Evolutionary conservation across 1,140 invertebrate species (phyloP).

Genomic region (Zaprionus camerounensis): DNA sequence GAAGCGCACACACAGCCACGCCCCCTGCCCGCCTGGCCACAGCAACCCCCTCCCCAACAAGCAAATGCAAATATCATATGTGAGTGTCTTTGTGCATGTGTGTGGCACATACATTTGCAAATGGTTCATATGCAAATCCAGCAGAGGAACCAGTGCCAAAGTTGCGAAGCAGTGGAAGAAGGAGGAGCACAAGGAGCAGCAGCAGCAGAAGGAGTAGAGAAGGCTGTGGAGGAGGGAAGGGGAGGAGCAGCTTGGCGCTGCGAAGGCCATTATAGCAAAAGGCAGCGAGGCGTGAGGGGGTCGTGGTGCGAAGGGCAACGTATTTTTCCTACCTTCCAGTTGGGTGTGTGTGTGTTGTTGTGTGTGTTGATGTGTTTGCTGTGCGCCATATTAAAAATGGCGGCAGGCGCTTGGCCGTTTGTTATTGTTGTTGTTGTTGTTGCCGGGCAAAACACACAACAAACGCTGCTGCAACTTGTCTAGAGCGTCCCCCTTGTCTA

Average conservation of each 20-base stretch:
- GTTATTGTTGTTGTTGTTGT: constrained; percentile 24
- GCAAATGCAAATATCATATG: constrained; percentile 65
- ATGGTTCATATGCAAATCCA: constrained; percentile 81
- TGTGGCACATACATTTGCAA: constrained; percentile 78
- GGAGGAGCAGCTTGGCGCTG: constrained; percentile 19
- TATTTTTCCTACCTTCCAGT: constrained; percentile 63
- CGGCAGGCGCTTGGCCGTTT: constrained; percentile 56
- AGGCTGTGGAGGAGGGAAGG: neutral
- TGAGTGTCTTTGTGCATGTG: constrained; percentile 26
- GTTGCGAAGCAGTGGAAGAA: constrained; percentile 2
- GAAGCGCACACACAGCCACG: constrained; percentile 45
- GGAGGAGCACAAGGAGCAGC: neutral
- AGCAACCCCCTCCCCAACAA: constrained; percentile 18
- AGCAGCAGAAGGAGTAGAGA: neutral
- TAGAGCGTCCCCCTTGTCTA: constrained; percentile 9
- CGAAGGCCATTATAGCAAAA: constrained; percentile 42
- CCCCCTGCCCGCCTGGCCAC: neutral
- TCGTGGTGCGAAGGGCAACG: constrained; percentile 32
- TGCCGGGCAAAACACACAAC: constrained; percentile 58
- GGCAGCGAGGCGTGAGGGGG: neutral
- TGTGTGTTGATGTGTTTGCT: constrained; percentile 35
- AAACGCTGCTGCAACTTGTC: constrained; percentile 62
- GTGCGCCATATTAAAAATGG: constrained; percentile 79
- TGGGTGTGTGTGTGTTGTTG: constrained; percentile 24
- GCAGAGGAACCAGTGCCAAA: constrained; percentile 49